Evolutionary conservation across 2,113 vertebrate genomes (phyloP).

Genomic region (Vulpes vulpes): DNA sequence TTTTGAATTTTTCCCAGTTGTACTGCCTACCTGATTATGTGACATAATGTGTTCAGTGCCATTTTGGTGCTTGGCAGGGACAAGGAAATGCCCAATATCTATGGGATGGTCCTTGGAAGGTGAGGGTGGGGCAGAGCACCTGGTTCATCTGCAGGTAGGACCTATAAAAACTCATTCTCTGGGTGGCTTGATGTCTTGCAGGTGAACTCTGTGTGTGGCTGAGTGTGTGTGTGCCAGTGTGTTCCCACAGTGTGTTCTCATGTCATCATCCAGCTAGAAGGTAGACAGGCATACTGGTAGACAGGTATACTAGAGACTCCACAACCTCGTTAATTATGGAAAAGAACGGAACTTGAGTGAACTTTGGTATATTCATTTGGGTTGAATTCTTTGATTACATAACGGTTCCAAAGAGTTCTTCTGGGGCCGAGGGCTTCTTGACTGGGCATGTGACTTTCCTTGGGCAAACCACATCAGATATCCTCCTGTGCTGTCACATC

Average conservation of each 20-base stretch:
- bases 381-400: neutral
- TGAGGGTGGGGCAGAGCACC: neutral
- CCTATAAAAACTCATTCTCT: neutral
- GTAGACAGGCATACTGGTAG: no score
- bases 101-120: neutral
- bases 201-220: neutral
- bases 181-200: neutral
- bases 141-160: neutral
- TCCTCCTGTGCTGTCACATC: neutral
- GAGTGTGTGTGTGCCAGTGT: neutral
- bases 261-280: neutral
- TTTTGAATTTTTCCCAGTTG: neutral
- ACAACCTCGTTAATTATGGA: fast-evolving
- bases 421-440: neutral
- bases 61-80: neutral
- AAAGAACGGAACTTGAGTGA: neutral
- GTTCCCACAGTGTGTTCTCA: neutral
- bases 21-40: neutral
- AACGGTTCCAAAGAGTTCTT: neutral
- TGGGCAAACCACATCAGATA: neutral
- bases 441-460: neutral
- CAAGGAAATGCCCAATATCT: neutral
- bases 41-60: no score
- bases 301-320: neutral
- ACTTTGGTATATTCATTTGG: neutral